Base-by-base conservation (phyloP, 2,113 vertebrate species). In the Hylia prasina region DNA sequence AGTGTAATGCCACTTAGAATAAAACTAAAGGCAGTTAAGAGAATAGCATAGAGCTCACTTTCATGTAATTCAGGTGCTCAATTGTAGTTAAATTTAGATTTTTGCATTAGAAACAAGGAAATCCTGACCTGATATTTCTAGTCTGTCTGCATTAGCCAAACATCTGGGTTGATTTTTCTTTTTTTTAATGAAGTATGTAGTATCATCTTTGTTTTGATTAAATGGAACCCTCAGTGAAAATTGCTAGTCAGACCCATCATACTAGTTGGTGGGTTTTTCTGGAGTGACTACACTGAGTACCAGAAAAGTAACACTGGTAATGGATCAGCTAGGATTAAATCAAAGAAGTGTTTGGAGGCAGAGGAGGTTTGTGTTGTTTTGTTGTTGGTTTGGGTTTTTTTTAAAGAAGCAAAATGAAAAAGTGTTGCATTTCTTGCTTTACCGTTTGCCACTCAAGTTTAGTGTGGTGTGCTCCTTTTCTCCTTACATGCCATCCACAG, bases 401-500 rank as follows among this genome's bases (percentile, higher is more conserved):
- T 56, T 15, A 13, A 80, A 56, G 24, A n/a, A 44, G 19, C 9
- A 40, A 71, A 82, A 80, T 20, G 17, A 37, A 82, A 31, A 51
- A 7, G 8, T n/a, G 7, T 47, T 64, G 22, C 1, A 2, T 79
- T 90, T 66, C 27, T 47, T 76, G 61, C 35, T 76, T 85, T 58
- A 50, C 16, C 9, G 14, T 60, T 72, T 93, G 24, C 19, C 5
- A 2, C 57, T 30, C 31, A 56, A 27, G 4, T 72, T 88, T 35
- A 30, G 11, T 53, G 17, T 77, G 12, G 56, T 80, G 61, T 7
- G 11, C 7, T 17, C 6, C 44, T 86, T 50, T 80, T 92, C 8
- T 79, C 7, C 23, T 12, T 40, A 1, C 0, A 1, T 47, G 16
- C 19, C 72, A n/a, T n/a, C n/a, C n/a, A n/a, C n/a, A 24, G 27